Conservation (phyloP, 2,888 invertebrate genomes). For the Strigamia transsilvanica region DNA sequence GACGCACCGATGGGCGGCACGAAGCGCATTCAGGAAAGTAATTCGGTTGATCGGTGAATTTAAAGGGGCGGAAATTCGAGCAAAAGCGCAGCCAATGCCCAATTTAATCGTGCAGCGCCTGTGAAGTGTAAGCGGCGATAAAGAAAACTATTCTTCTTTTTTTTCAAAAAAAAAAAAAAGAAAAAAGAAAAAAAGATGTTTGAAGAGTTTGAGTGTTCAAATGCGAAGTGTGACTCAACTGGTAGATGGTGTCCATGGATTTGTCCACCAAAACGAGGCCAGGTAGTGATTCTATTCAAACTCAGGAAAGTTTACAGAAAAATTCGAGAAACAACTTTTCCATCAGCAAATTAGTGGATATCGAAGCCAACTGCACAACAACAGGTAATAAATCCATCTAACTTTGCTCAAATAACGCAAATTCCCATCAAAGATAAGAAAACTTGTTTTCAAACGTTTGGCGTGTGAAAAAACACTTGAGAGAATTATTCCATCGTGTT, state of each 20-base stretch:
- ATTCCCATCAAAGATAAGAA: too few species aligned
- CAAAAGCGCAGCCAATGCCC: background rate
- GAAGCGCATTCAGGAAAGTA: background rate
- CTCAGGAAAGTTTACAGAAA: constrained; percentile 21
- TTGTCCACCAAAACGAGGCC: constrained; percentile 44
- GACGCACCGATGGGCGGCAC: background rate
- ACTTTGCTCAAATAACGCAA: background rate
- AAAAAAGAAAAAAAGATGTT: background rate
- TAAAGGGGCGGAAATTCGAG: background rate
- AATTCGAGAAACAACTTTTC: constrained; percentile 12
- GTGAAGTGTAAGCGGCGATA: background rate
- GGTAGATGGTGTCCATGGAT: constrained; percentile 36
- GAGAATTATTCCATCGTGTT: too few species aligned
- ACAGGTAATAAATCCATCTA: background rate
- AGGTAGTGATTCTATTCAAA: background rate
- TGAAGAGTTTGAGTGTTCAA: constrained; percentile 9
- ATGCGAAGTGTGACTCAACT: constrained; percentile 36
- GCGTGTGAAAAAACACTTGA: too few species aligned
- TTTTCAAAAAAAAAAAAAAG: too few species aligned
- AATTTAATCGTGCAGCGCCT: background rate
- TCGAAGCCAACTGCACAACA: background rate
- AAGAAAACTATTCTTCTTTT: background rate
- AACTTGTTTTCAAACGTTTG: too few species aligned
- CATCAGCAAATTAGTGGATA: constrained; percentile 12
- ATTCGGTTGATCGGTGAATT: background rate